These are phyloP conservation scores for Erinaceus europaeus DNA, from an alignment of 2,113 vertebrate genomes.

Conservation along the genomic window DNA sequence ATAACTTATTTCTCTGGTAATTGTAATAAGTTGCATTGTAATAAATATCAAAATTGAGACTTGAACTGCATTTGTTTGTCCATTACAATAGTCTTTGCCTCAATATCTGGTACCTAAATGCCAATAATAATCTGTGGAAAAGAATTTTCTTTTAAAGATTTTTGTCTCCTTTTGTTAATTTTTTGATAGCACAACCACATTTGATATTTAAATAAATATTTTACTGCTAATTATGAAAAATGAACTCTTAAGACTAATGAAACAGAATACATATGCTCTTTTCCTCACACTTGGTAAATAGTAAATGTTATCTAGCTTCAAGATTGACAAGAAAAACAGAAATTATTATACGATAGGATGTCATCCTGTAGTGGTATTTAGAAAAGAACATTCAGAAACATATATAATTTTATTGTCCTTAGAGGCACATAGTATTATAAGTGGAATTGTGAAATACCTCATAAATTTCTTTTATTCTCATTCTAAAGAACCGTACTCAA, in stretches of 20 bases:
- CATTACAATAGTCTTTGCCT: not conserved
- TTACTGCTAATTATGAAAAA: not conserved
- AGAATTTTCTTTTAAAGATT: not conserved
- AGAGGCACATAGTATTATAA: not conserved
- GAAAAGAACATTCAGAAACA: conserved; percentile 46
- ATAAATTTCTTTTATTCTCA: conserved; percentile 47
- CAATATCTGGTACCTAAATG: not conserved
- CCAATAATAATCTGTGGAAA: not conserved
- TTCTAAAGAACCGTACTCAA: conserved; percentile 62
- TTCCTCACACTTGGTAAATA: not conserved
- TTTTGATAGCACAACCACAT: not conserved
- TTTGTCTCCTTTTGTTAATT: conserved; percentile 3
- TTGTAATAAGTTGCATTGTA: too few relatives aligned
- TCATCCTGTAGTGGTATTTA: not conserved
- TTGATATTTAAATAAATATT: not conserved
- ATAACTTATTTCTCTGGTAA: too few relatives aligned
- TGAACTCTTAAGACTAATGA: not conserved
- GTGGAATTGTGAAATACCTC: not conserved
- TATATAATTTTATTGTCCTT: conserved; percentile 10
- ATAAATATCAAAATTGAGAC: not conserved
- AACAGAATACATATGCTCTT: not conserved
- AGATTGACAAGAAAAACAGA: conserved; percentile 3
- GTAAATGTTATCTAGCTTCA: not conserved
- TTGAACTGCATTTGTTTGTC: not conserved
- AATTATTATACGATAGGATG: not conserved